These are phyloP conservation scores for Coleophora flavipennella DNA, from an alignment of 2,888 invertebrate genomes.

Conservation along the genomic window DNA sequence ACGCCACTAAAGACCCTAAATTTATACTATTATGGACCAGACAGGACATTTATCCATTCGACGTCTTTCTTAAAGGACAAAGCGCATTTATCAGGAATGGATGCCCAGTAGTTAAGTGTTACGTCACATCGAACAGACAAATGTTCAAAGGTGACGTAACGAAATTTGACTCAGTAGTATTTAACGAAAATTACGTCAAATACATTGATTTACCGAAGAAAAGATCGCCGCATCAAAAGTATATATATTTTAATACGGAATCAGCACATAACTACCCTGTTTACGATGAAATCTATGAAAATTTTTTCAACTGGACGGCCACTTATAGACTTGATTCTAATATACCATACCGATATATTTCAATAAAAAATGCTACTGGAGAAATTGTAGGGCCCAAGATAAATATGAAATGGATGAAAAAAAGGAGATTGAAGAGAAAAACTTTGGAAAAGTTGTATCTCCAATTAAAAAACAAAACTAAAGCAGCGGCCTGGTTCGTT, in stretches of 20 bases:
- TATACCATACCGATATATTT: constrained; percentile 44
- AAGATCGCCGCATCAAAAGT: constrained; percentile 44
- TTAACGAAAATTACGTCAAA: constrained; percentile 36
- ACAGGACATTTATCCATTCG: constrained; percentile 37
- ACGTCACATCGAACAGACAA: constrained; percentile 35
- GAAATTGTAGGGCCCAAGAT: constrained; percentile 42
- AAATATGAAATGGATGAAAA: constrained; percentile 30
- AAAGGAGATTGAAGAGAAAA: constrained; percentile 16
- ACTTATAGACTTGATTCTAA: constrained; percentile 58
- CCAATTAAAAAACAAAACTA: constrained; percentile 36
- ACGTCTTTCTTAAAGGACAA: constrained; percentile 38
- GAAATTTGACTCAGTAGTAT: constrained; percentile 47
- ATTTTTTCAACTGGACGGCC: constrained; percentile 58
- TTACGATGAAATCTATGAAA: constrained; percentile 35
- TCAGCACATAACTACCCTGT: constrained; percentile 51
- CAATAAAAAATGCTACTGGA: constrained; percentile 32
- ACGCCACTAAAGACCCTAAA: constrained; percentile 28
- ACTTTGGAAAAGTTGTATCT: constrained; percentile 18
- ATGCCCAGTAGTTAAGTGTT: constrained; percentile 47
- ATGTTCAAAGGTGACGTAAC: constrained; percentile 35
- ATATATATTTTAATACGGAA: constrained; percentile 53
- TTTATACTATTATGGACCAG: constrained; percentile 51
- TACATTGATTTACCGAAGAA: constrained; percentile 23
- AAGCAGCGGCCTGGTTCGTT: constrained; percentile 58
- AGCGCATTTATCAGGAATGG: constrained; percentile 41